These are phyloP conservation scores for Centruroides vittatus DNA, from an alignment of 1,140 invertebrate genomes.

Conservation along the genomic window DNA sequence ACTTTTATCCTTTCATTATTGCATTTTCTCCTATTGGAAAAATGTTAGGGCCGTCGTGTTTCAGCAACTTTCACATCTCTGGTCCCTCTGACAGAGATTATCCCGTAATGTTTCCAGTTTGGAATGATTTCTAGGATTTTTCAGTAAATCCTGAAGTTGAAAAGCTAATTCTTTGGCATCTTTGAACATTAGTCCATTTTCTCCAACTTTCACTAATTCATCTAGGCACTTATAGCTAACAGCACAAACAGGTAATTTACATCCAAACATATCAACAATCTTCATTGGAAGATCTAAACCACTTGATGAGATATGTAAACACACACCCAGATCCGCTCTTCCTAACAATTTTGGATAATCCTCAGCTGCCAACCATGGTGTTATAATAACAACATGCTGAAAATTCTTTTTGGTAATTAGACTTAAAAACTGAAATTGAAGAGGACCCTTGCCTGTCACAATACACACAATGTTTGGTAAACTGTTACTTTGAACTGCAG, in stretches of 20 bases:
- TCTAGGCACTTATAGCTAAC: slow-evolving; percentile 31
- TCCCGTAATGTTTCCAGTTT: too few relatives aligned
- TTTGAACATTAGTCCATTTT: too few relatives aligned
- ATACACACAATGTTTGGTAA: slow-evolving; percentile 67
- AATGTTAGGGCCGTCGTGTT: too few relatives aligned
- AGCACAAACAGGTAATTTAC: slow-evolving; percentile 60
- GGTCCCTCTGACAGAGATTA: too few relatives aligned
- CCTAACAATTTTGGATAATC: slow-evolving; percentile 79
- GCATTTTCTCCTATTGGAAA: too few relatives aligned
- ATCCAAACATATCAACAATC: slow-evolving; percentile 99
- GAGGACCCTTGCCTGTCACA: slow-evolving; percentile 92
- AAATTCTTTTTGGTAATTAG: slow-evolving; percentile 47
- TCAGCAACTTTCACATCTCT: too few relatives aligned
- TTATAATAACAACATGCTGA: slow-evolving; percentile 62
- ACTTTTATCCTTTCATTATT: too few relatives aligned
- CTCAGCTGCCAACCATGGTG: slow-evolving; percentile 78
- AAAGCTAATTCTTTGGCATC: too few relatives aligned
- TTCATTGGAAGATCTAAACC: slow-evolving; percentile 99
- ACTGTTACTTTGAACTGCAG: slow-evolving; percentile 27
- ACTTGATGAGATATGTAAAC: slow-evolving; percentile 90
- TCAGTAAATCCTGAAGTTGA: too few relatives aligned
- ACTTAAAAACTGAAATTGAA: slow-evolving; percentile 67
- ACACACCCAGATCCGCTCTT: slow-evolving; percentile 86
- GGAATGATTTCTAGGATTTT: too few relatives aligned
- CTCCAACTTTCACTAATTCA: too few relatives aligned